Base-by-base conservation (phyloP, 2,888 invertebrate species). In the Azorinus chamasolen region DNA sequence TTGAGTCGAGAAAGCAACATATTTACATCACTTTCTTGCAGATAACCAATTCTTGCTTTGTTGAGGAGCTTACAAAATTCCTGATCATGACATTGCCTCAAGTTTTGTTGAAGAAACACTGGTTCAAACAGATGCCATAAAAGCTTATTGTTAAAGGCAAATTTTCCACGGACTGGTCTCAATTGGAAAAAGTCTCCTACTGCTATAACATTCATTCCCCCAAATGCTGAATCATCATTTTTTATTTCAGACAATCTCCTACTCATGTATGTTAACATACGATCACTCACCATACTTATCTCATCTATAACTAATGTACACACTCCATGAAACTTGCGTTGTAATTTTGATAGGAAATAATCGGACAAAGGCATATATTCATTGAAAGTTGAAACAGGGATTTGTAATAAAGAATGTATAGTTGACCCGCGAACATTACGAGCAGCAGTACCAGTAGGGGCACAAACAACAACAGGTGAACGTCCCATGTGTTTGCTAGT, bases 401-500 rank as follows among this genome's bases (percentile, higher is more conserved):
- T 64, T 45, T 61, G 48, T 2, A 83, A 43, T 5, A 69, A 55
- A 45, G 24, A 39, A 45, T 80, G 80, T 8, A 83, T 69, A n/a
- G 79, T 83, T n/a, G 22, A 14, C 4, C 80, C 75, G 16, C 63
- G 20, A 12, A 79, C 63, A 73, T 78, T 74, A 6, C 37, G n/a
- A 12, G 79, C 82, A 24, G 82, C 79, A 39, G 69, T 78, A 5
- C 77, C 79, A 55, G 82, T 79, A 22, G 79, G 83, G n/a, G 83
- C 79, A 68, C 68, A 53, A 16, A 73, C 55, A 39, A 64, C 46
- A 53, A 80, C 71, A 41, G 81, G 75, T 1, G 59, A 59, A 1
- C 14, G 22, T 0, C 65, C 61, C 1, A 20, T 2, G 6, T 24
- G 24, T 22, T 6, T 54, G 32, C 25, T n/a, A 45, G 57, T 51